Base-by-base conservation (phyloP, 2,113 vertebrate species). In the Oceanites oceanicus region DNA sequence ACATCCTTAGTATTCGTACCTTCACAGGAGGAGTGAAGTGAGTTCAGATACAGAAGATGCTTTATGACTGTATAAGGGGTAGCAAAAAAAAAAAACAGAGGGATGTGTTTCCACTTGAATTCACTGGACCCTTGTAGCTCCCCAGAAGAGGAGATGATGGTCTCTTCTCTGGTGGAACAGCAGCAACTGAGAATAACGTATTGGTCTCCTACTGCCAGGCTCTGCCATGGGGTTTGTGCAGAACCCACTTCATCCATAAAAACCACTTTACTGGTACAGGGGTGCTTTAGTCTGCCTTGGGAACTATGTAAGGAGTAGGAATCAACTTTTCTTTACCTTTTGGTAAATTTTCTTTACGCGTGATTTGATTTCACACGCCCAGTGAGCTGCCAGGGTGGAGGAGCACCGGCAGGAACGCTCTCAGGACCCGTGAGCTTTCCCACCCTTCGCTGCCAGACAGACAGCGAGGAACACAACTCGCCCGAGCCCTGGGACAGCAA, bases 291-390 rank as follows among this genome's bases (percentile, higher is more conserved):
- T 25, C 13, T 78, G 36, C 42, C 42, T 77, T 34, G 11, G 32
- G 34, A 62, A 5, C 19, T 19, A 9, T 0, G 0, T 8, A 71
- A 34, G 16, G 36, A 32, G 14, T 2, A 49, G 34, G 11, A 63
- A 66, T 30, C n/a, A 52, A 65, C 8, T 71, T 45, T 25, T n/a
- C 36, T 75, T 52, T 18, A 56, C 5, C 9, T 67, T 78, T 20
- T 20, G 11, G 45, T 55, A 47, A 8, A 1, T n/a, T 55, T 85
- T 75, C 27, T 58, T 22, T 30, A 36, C 1, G 15, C 34, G 3
- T 16, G 11, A 38, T 82, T 85, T 85, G 44, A 52, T 34, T 27
- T 77, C 29, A n/a, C 47, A 2, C 0, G 2, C 10, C 40, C 0
- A 0, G 17, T 1, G 38, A 56, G 34, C 15, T 44, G 36, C 29